Evolutionary conservation across 2,113 vertebrate genomes (phyloP).

Genomic region (Carassius carassius): DNA sequence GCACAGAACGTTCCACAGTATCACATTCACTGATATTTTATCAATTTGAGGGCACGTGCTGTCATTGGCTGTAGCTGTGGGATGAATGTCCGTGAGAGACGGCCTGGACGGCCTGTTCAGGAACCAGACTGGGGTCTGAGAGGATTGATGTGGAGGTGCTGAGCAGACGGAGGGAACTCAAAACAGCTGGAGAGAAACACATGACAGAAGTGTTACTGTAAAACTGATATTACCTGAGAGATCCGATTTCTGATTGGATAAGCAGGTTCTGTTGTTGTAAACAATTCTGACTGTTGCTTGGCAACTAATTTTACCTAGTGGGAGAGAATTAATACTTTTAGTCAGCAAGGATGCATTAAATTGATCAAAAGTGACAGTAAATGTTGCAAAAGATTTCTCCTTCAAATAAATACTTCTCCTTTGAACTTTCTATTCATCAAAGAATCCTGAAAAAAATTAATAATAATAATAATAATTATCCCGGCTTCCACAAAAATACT

Average conservation of each 20-base stretch:
- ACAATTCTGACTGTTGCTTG: neutral
- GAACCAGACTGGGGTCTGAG: slow-evolving; percentile 83
- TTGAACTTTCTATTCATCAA: neutral
- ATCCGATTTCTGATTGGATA: neutral
- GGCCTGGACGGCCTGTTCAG: slow-evolving; percentile 85
- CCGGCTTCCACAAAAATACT: neutral
- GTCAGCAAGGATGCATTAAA: neutral
- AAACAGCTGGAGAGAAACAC: slow-evolving; percentile 76
- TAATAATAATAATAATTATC: neutral
- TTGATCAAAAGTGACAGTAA: neutral
- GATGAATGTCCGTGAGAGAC: slow-evolving; percentile 72
- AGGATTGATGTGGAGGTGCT: slow-evolving; percentile 92
- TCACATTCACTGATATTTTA: neutral
- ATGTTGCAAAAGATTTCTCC: neutral
- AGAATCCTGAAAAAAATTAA: neutral
- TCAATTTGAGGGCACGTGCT: neutral
- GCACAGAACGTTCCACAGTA: neutral
- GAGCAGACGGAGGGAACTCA: slow-evolving; percentile 92
- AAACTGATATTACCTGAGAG: neutral
- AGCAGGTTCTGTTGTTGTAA: neutral
- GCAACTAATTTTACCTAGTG: neutral
- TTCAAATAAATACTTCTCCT: neutral
- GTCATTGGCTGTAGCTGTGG: slow-evolving; percentile 64
- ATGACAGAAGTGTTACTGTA: neutral
- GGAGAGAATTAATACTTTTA: neutral